These are phyloP conservation scores for Myrmecobius fasciatus DNA, from an alignment of 2,113 vertebrate species.

Conservation along the genomic window DNA sequence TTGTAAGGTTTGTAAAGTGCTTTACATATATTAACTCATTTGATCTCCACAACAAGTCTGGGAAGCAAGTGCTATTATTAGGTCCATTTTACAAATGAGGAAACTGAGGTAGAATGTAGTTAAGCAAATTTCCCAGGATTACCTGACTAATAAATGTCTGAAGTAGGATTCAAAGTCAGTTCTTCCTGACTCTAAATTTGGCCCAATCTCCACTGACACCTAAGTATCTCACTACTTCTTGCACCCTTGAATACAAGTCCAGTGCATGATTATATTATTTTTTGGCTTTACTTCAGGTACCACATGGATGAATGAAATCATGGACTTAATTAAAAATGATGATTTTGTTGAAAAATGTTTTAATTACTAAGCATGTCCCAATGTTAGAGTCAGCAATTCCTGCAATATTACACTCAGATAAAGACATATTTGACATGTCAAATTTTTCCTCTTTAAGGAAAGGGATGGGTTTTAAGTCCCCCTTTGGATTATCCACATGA, in stretches of 20 bases:
- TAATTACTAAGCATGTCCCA: slow-evolving; percentile 78
- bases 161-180: neutral
- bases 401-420: slow-evolving; percentile 39
- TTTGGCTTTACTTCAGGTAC: slow-evolving; percentile 76
- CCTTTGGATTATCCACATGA: no score
- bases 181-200: neutral
- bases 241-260: neutral
- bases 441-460: no score
- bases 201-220: neutral
- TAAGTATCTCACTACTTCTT: neutral
- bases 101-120: neutral
- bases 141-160: neutral
- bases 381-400: slow-evolving; percentile 78
- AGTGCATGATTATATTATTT: neutral
- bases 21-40: neutral
- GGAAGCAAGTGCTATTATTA: neutral
- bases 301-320: slow-evolving; percentile 85
- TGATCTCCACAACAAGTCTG: neutral
- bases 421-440: no score
- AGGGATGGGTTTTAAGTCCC: no score
- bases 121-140: neutral
- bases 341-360: slow-evolving; percentile 73
- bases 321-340: slow-evolving; percentile 80
- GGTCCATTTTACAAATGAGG: neutral
- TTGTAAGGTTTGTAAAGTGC: neutral